These are phyloP conservation scores for Misgurnus anguillicaudatus DNA, from an alignment of 2,113 vertebrate species.

Conservation along the genomic window DNA sequence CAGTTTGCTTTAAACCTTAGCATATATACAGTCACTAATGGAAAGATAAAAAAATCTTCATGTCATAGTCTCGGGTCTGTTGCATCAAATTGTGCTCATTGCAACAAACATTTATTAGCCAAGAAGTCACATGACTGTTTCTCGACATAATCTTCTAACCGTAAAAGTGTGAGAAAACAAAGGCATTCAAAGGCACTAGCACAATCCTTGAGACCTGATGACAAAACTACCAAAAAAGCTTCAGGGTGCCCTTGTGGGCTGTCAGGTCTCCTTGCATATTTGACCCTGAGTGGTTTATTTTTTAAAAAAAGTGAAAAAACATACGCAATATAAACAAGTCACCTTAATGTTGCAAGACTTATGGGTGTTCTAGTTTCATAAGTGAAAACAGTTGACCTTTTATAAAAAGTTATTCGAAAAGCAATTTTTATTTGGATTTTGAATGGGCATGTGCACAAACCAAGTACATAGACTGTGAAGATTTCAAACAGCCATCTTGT, in stretches of 20 bases:
- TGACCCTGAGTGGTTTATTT: not conserved
- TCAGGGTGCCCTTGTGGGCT: not conserved
- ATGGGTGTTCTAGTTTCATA: not conserved
- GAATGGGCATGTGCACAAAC: too few species aligned
- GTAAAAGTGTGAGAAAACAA: constrained; percentile 36
- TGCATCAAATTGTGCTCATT: constrained; percentile 24
- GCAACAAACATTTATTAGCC: constrained; percentile 17
- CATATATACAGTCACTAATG: not conserved
- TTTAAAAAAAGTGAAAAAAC: not conserved
- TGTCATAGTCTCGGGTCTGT: constrained; percentile 1
- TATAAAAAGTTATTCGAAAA: too few species aligned
- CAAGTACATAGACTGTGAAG: too few species aligned
- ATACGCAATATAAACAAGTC: not conserved
- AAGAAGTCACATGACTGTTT: constrained; percentile 10
- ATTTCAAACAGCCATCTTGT: too few species aligned
- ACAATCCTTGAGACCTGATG: constrained; percentile 43
- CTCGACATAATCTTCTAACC: constrained; percentile 21
- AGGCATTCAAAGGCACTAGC: constrained; percentile 23
- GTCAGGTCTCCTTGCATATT: not conserved
- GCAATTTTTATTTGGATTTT: not conserved
- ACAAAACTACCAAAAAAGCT: constrained; percentile 4
- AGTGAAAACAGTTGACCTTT: not conserved
- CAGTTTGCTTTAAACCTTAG: not conserved
- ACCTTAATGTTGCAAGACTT: not conserved
- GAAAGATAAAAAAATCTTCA: not conserved